These are phyloP conservation scores for Colius striatus DNA, from an alignment of 2,113 vertebrate species.

Conservation along the genomic window DNA sequence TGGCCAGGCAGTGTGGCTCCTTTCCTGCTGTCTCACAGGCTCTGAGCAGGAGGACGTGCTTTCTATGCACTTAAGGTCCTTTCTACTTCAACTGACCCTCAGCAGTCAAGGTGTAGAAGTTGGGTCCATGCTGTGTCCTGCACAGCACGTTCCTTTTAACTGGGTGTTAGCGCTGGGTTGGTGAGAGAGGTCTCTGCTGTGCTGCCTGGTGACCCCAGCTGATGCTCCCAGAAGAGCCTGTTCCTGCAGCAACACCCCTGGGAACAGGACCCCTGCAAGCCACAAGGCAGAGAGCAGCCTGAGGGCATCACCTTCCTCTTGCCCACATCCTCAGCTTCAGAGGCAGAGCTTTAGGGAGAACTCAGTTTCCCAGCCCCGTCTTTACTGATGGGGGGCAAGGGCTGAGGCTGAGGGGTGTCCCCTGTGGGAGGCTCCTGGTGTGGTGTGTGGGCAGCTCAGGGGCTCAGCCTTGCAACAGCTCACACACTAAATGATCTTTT, in stretches of 20 bases:
- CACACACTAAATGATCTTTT: background rate
- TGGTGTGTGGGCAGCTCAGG: background rate
- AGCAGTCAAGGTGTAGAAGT: background rate
- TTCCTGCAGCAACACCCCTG: background rate
- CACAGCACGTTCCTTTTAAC: background rate
- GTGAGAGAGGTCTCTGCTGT: background rate
- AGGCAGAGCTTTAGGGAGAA: background rate
- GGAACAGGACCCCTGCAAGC: background rate
- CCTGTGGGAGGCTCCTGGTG: background rate
- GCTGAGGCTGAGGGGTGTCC: background rate
- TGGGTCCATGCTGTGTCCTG: background rate
- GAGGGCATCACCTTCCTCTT: background rate
- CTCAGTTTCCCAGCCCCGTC: background rate
- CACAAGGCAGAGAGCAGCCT: background rate
- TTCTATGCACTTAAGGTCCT: background rate
- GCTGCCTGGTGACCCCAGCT: background rate
- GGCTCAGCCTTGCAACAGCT: background rate
- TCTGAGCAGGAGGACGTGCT: background rate
- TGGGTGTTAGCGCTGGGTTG: accelerated
- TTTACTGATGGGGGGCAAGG: background rate
- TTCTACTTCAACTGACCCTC: background rate
- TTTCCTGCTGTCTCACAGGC: background rate
- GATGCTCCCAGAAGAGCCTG: background rate
- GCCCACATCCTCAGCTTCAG: background rate
- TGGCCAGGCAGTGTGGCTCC: background rate